phyloP scores from a whole-genome alignment of 2,113 vertebrate genomes.

The Hemibagrus wyckioides region DNA sequence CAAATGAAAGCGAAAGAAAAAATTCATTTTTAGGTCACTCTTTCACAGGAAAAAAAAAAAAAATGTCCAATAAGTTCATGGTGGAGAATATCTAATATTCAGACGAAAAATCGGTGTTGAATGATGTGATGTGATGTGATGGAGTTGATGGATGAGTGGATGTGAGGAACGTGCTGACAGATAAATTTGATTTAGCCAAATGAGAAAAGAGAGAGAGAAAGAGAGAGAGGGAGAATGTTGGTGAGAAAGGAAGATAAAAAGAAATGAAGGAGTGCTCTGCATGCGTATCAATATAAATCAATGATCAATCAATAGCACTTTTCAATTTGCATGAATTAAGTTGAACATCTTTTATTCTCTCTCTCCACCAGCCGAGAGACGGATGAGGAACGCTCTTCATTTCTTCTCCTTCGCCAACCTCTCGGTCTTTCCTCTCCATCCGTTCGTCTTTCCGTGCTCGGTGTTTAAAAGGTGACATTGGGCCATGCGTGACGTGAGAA shows the following conservation, averaged over 20 bases:
- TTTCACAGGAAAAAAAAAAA: not conserved
- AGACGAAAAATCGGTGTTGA: slow-evolving; percentile 45
- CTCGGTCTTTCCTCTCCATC: not conserved
- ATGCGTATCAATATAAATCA: slow-evolving; percentile 69
- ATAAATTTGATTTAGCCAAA: slow-evolving; percentile 74
- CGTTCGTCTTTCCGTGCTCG: not conserved
- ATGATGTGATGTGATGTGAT: slow-evolving; percentile 62
- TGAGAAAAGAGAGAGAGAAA: slow-evolving; percentile 46
- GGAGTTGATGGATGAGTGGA: slow-evolving; percentile 70
- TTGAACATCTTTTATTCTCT: slow-evolving; percentile 23
- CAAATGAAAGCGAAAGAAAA: not conserved
- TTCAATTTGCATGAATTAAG: slow-evolving; percentile 72
- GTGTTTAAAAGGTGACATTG: slow-evolving; percentile 43
- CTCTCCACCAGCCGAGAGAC: slow-evolving; percentile 30
- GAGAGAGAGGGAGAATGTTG: slow-evolving; percentile 41
- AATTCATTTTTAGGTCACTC: not conserved
- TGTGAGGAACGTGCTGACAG: slow-evolving; percentile 60
- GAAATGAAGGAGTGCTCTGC: slow-evolving; percentile 37
- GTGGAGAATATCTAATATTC: slow-evolving; percentile 1
- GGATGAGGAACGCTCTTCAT: slow-evolving; percentile 35
- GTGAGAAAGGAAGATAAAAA: slow-evolving; percentile 30
- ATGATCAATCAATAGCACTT: slow-evolving; percentile 68
- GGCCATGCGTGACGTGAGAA: not conserved
- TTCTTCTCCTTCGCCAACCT: slow-evolving; percentile 40
- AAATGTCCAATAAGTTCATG: not conserved